These are phyloP conservation scores for Rhinatrema bivittatum DNA, from an alignment of 2,797 vertebrate species.

Conservation along the genomic window DNA sequence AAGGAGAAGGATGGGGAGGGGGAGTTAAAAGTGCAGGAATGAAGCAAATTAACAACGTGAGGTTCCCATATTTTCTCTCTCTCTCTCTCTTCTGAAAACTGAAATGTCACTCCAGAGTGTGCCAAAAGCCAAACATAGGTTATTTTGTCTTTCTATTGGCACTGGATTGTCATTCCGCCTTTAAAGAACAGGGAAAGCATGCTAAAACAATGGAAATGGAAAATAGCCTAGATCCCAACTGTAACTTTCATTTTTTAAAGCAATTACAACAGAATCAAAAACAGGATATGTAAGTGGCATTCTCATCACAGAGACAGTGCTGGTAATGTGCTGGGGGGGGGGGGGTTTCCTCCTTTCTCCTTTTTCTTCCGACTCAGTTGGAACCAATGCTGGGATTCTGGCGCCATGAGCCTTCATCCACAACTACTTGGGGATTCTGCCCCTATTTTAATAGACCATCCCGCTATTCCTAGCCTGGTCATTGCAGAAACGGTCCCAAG, in stretches of 20 bases:
- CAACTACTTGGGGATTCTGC: too few relatives aligned
- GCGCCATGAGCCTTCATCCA: too few relatives aligned
- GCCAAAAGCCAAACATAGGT: constrained; percentile 19
- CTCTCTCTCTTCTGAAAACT: constrained; percentile 21
- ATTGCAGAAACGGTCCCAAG: too few relatives aligned
- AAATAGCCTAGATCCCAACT: constrained; percentile 26
- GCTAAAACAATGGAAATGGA: constrained; percentile 38
- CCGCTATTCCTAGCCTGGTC: too few relatives aligned
- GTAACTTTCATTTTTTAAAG: constrained; percentile 41
- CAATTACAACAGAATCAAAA: too few relatives aligned
- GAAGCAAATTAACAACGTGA: constrained; percentile 15
- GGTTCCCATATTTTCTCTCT: constrained; percentile 13
- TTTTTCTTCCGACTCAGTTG: too few relatives aligned
- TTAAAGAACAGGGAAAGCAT: constrained; percentile 32
- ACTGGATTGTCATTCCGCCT: constrained; percentile 31
- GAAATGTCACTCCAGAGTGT: constrained; percentile 26
- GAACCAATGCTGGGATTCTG: too few relatives aligned
- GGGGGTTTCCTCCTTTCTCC: too few relatives aligned
- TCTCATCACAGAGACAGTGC: too few relatives aligned
- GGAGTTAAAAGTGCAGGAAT: constrained; percentile 18
- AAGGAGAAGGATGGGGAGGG: constrained; percentile 10
- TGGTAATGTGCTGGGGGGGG: too few relatives aligned
- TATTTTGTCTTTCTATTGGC: constrained; percentile 38
- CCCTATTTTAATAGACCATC: too few relatives aligned
- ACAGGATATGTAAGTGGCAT: too few relatives aligned